A percentile compares a stretch with the other conserved stretches of the same genome.
Evolutionary conservation across 2,888 invertebrate species (phyloP).

Genomic region (Harpagoxenus sublaevis): DNA sequence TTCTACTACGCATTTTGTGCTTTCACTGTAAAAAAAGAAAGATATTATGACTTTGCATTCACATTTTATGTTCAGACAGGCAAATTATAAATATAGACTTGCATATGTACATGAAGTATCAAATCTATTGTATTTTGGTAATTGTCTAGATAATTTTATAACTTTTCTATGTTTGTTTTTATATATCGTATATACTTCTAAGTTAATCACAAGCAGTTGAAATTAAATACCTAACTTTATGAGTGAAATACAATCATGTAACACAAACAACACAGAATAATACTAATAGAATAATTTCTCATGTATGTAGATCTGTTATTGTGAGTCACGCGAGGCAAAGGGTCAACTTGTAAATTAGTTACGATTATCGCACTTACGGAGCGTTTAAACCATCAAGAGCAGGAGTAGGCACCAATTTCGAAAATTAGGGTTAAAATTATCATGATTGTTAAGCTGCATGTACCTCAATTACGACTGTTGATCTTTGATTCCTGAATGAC

Average conservation of each 20-base stretch:
- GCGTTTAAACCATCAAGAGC: not conserved
- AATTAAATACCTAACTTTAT: not conserved
- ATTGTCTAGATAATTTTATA: not conserved
- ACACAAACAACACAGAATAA: not conserved
- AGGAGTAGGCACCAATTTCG: not conserved
- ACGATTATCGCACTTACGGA: not conserved
- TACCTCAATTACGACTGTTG: not conserved
- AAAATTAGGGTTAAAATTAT: slow-evolving; percentile 12
- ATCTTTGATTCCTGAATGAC: not conserved
- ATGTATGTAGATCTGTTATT: not conserved
- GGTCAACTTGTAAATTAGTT: slow-evolving; percentile 15
- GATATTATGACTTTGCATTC: not conserved
- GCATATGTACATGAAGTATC: not conserved
- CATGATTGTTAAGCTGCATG: not conserved
- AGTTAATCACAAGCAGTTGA: not conserved
- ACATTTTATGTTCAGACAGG: not conserved
- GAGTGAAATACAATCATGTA: not conserved
- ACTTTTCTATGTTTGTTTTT: not conserved
- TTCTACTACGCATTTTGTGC: slow-evolving; percentile 92
- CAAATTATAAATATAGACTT: not conserved
- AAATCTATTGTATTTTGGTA: not conserved
- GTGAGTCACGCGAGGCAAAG: not conserved
- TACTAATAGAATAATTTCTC: not conserved
- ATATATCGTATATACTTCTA: not conserved
- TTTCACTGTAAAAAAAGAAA: not conserved